Base-by-base conservation (phyloP, 2,113 vertebrate genomes). In the Agapornis roseicollis region DNA sequence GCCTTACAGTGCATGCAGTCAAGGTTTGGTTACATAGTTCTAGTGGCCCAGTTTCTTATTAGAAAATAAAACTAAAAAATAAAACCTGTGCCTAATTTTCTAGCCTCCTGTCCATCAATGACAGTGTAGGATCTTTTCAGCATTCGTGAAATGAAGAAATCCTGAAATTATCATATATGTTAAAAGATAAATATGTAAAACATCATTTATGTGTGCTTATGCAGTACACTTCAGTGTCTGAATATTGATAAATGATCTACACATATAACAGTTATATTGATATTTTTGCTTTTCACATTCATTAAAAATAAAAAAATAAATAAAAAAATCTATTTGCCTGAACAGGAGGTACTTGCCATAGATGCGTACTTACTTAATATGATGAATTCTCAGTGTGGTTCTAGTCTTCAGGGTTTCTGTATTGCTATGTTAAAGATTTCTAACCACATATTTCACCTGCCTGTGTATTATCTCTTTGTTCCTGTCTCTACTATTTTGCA, bases 11-110 rank as follows among this genome's bases (percentile, higher is more conserved):
- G 96, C 97, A 97, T 39, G 76, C 97, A 96, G 95, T 93, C 88
- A 94, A 97, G 98, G 98, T 98, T 97, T 85, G 80, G 98, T 98
- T 98, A 98, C 97, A 96, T 93, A 88, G 63, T 97, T 98, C 97
- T 97, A 97, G 96, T 97, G 97, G 95, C 94, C 96, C 77, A 47
- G 95, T 97, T 98, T 98, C 96, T 97, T 97, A 96, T 97, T 98
- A 97, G 97, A 97, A 98, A 97, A 96, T 94, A 94, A 96, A 98
- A 97, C 91, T 94, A 72, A 96, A 97, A 98, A 98, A 97, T 98
- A 97, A 98, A 98, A 96, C 85, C 95, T 98, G 98, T 96, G 96
- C 91, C 94, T 97, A 90, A 97, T 98, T 98, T 98, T 97, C 78
- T 92, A 96, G 94, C 94, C 96, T 95, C 78, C 93, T 95, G 89